Base-by-base conservation (phyloP, 1,140 invertebrate species). In the Caenorhabditis brenneri region DNA sequence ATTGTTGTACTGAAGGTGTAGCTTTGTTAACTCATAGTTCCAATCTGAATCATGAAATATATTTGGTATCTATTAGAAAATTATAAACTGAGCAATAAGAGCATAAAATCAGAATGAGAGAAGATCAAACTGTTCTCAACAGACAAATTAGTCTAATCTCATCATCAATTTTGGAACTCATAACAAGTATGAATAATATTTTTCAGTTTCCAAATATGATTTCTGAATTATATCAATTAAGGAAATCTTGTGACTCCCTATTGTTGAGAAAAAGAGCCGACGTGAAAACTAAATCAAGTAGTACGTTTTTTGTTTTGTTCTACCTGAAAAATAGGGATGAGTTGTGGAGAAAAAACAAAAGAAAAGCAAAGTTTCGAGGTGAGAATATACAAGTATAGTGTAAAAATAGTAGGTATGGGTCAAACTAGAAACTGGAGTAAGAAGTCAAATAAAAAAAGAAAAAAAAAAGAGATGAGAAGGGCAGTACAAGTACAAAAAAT, bases 401-500 rank as follows among this genome's bases (percentile, higher is more conserved):
- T 74, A 74, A 74, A 74, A 42, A 74, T 74, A 74, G 53, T 24
- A 42, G 65, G 36, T 74, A 31, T 24, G 36, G 65, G 65, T 74
- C 65, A 74, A 74, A 74, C 65, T 74, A 39, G 36, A 74, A 74
- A 74, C 65, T 42, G 33, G 36, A 36, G 58, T 65, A 36, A 36
- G 22, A 65, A 65, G 58, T 39, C 19, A 39, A 65, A 19, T 16
- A 65, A 65, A 65, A 36, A 16, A 33, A 5, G 15, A 9, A 65
- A 36, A 16, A 33, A 5, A 9, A 9, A 3, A 36, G 15, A 65
- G 19, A 36, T 16, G 19, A 65, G 58, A 65, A 65, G 29, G 58
- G 58, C 31, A 65, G 31, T 36, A 65, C n/a, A 42, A 42, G 65
- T 74, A 42, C 65, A 74, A 74, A 74, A 74, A 74, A 74, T 74